Conservation (phyloP, 2,888 invertebrate species). For the Calameuta filiformis region DNA sequence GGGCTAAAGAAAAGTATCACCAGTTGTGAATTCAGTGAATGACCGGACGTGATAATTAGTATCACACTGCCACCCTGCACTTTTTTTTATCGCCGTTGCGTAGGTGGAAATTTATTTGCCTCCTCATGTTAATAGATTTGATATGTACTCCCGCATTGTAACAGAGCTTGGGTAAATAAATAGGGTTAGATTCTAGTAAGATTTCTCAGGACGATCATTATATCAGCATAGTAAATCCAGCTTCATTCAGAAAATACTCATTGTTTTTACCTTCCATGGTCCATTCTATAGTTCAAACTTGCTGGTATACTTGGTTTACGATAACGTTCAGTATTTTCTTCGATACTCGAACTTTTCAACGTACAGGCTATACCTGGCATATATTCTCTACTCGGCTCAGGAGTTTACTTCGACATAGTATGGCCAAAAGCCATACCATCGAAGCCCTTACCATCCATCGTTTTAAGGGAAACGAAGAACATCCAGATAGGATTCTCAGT, state of each 20-base stretch:
- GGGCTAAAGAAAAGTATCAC: background rate
- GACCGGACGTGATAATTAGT: constrained; percentile 50
- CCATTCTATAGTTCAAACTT: background rate
- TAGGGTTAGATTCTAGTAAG: background rate
- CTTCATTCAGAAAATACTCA: background rate
- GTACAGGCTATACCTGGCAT: background rate
- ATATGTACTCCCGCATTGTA: background rate
- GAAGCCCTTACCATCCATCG: background rate
- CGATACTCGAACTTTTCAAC: background rate
- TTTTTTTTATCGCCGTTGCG: constrained; percentile 35
- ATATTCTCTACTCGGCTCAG: background rate
- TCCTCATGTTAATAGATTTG: background rate
- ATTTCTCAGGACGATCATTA: background rate
- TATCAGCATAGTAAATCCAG: background rate
- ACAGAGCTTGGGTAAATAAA: background rate
- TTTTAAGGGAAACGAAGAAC: background rate
- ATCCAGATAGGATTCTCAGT: background rate
- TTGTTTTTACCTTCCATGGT: background rate
- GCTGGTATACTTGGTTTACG: background rate
- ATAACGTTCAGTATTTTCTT: background rate
- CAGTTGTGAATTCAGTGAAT: background rate
- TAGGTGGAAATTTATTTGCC: constrained; percentile 35
- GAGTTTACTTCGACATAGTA: background rate
- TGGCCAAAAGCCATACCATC: no score
- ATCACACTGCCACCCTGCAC: constrained; percentile 35